Evolutionary conservation across 2,113 vertebrate species (phyloP).

Genomic region (Scopus umbretta): DNA sequence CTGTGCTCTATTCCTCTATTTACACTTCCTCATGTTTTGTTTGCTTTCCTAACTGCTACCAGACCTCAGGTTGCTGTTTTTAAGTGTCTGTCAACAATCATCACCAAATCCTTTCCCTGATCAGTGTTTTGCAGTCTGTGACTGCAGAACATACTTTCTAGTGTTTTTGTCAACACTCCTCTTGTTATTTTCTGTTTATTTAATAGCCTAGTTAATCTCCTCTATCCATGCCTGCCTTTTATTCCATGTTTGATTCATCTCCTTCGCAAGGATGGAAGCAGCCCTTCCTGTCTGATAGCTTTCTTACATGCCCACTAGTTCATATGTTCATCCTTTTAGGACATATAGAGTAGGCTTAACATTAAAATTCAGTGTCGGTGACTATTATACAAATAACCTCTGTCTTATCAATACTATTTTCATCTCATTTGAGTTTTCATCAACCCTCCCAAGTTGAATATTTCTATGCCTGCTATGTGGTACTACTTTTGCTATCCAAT

Average conservation of each 20-base stretch:
- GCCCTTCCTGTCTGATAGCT: neutral
- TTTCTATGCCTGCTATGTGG: neutral
- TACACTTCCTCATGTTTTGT: constrained; percentile 66
- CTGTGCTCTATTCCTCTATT: constrained; percentile 63
- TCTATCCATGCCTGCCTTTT: neutral
- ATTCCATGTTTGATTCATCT: neutral
- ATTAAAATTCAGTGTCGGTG: neutral
- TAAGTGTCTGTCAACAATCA: constrained; percentile 69
- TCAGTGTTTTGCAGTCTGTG: constrained; percentile 4
- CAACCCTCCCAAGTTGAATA: neutral
- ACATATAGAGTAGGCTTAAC: neutral
- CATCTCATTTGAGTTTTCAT: neutral
- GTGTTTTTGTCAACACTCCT: constrained; percentile 30
- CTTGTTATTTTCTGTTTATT: constrained; percentile 43
- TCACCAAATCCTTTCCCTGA: constrained; percentile 49
- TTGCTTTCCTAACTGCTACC: constrained; percentile 76
- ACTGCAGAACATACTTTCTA: constrained; percentile 31
- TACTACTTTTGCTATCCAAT: neutral
- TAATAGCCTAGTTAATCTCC: constrained; percentile 29
- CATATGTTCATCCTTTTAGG: neutral
- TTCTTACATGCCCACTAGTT: neutral
- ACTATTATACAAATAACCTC: neutral
- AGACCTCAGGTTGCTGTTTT: constrained; percentile 69
- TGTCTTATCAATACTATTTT: neutral
- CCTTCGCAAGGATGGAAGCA: neutral